Evolutionary conservation across 2,113 vertebrate species (phyloP), one percentile per base, ranked within the genome.

Genomic region (Eptesicus fuscus): DNA sequence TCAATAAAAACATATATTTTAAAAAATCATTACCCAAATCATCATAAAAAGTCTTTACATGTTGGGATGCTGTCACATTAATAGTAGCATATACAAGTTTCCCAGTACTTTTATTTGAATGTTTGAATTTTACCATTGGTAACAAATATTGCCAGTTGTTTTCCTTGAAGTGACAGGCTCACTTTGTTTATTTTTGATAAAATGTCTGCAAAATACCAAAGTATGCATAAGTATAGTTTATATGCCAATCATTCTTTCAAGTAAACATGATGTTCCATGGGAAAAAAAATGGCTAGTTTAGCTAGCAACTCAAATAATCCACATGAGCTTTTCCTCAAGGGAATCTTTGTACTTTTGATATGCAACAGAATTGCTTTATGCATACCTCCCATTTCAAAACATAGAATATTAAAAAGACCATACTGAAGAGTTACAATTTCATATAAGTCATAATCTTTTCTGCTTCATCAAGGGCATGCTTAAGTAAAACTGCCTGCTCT

Each of bases 1-100:
- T 61, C 23, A 61, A 25, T 61, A 61, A 61, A 28, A 61, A 61
- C 59, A 61, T 28, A 28, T 61, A 86, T 69, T 86, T 88, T 9
- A 83, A 85, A 96, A 96, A 83, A 56, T 83, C 10, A 78, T 9
- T 30, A 82, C 23, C 11, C n/a, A 73, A 59, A 14, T 97, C 88
- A 89, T 87, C 23, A 25, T 28, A 73, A 88, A 90, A 67, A 42
- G 10, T 70, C 12, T 56, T 93, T 88, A 80, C 23, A 37, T 82
- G 37, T 49, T 83, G 23, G 8, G 14, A 95, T 74, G 9, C 10
- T 74, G 7, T 88, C 53, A 65, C 1, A 76, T 5, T 59, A 63
- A 65, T 0, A 70, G 65, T n/a, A 49, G 9, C 13, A 63, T 59
- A 71, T 1, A 76, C 17, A 92, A 49, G 22, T 35, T 92, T 93